Base-by-base conservation (phyloP, 2,113 vertebrate species). In the Monopterus albus region DNA sequence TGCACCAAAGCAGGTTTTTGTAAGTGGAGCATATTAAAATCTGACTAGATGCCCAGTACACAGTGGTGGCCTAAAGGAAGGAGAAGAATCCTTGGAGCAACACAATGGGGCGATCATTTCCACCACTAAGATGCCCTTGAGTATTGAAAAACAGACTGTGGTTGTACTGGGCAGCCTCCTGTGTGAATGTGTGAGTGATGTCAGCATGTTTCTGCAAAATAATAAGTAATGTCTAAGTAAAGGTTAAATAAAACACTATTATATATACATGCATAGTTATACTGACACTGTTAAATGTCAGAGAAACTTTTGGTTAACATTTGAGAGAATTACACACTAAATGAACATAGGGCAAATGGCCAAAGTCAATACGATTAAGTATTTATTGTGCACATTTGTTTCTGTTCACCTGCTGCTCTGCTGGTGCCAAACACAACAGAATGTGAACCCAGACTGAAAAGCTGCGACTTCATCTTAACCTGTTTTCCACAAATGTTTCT, bases 221-320 rank as follows among this genome's bases (percentile, higher is more conserved):
- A 6, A 5, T 31, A 5, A 31, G 29, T 31, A 31, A 31, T 31
- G 5, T 7, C 29, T 31, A 31, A 7, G 8, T 31, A 31, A 31
- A 31, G 8, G 29, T 31, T 5, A 7, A 7, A 7, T 6, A 31
- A 31, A 31, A 31, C 29, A 31, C 29, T 31, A n/a, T n/a, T n/a
- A 38, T 12, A 40, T 5, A 46, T 9, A 60, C 23, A 68, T 23
- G 40, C 17, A 74, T 28, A 56, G 40, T 63, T 58, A 56, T 14
- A 4, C 2, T 74, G 82, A 62, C 62, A 78, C 78, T 82, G 76
- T 71, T 57, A 74, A 78, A 72, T 79, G 74, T 33, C 45, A 72
- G 53, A 65, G 23, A 18, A 59, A 55, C 38, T 45, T 75, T 78
- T 65, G 47, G 25, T 76, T 50, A 65, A 55, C 38, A 58, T 56